These are phyloP conservation scores for Musca domestica DNA, from an alignment of 1,140 invertebrate species.

Conservation along the genomic window DNA sequence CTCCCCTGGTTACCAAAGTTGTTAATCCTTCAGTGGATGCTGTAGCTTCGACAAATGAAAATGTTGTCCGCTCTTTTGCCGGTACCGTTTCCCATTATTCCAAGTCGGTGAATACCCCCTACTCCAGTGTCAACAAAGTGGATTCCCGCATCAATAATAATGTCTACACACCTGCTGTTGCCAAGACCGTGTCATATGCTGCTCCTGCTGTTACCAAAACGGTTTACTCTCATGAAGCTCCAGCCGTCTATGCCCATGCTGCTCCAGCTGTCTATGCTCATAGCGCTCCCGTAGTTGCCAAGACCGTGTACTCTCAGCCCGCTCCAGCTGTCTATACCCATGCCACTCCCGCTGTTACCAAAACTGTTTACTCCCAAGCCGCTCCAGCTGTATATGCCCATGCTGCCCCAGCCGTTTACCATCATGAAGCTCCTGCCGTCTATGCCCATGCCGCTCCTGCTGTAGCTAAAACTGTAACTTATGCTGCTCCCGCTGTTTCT, in stretches of 20 bases:
- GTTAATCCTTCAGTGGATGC: constrained; percentile 55
- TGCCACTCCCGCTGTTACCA: constrained; percentile 46
- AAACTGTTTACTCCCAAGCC: constrained; percentile 33
- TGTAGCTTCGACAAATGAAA: constrained; percentile 59
- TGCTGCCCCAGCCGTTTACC: constrained; percentile 28
- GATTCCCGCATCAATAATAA: constrained; percentile 63
- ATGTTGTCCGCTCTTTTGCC: constrained; percentile 59
- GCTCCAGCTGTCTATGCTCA: constrained; percentile 26
- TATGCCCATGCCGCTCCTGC: constrained; percentile 38
- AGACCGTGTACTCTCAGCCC: constrained; percentile 4
- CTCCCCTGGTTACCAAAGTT: constrained; percentile 46
- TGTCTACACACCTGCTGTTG: constrained; percentile 53
- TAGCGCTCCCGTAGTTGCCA: constrained; percentile 26
- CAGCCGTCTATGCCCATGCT: constrained; percentile 26
- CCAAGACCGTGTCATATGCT: constrained; percentile 48
- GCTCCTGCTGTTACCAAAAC: constrained; percentile 45
- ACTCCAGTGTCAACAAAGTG: constrained; percentile 63
- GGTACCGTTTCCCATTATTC: constrained; percentile 62
- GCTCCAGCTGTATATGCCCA: constrained; percentile 30
- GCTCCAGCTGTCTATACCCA: constrained; percentile 34
- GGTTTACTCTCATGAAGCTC: constrained; percentile 31
- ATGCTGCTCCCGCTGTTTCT: constrained; percentile 49
- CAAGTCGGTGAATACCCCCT: constrained; percentile 64
- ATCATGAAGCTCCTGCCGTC: constrained; percentile 29
- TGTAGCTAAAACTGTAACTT: constrained; percentile 39